Base-by-base conservation (phyloP, 2,113 vertebrate species). In the Ageneiosus marmoratus region DNA sequence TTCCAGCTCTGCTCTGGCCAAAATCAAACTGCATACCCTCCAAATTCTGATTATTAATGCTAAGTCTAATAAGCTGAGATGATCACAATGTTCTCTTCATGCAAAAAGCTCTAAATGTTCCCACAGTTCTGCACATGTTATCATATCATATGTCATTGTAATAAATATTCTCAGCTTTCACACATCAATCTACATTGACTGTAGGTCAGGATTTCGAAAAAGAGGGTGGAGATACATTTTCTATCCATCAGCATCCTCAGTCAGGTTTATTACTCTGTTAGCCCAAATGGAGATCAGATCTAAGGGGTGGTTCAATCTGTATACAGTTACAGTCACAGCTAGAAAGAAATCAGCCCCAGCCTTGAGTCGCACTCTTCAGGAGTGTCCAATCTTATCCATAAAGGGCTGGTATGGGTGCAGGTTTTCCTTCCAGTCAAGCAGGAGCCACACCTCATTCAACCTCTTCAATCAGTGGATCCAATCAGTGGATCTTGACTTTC, bases 1-100 rank as follows among this genome's bases (percentile, higher is more conserved):
- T 50, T 46, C 78, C 77, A 77, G 50, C 11, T 82, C 72, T 24
- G 37, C 67, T 70, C 15, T 37, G 18, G 53, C 34, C 79, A 24
- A 60, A 29, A 34, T 65, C 56, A 75, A 77, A 60, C 76, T 72
- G 76, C 41, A 46, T 65, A 48, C 78, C 22, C 48, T 53, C 34
- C 81, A 58, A 41, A 44, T 46, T 81, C 70, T 77, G 82, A 84
- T 81, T 84, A 86, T 83, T 77, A 83, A 60, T 24, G 29, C 50
- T 80, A 62, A 65, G 37, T 53, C 55, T 83, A 51, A 79, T 73
- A 78, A 80, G 79, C 4, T 12, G 46, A 29, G 69, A 72, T 62
- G 44, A 44, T 63, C 27, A 50, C 18, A 55, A 44, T 37, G 46
- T 75, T 46, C 80, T 74, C 20, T 16, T 83, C 60, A 65, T 48